A percentile compares a stretch with the other conserved stretches of the same genome.
Evolutionary conservation across 2,113 vertebrate species (phyloP).

Genomic region (Cyanistes caeruleus): DNA sequence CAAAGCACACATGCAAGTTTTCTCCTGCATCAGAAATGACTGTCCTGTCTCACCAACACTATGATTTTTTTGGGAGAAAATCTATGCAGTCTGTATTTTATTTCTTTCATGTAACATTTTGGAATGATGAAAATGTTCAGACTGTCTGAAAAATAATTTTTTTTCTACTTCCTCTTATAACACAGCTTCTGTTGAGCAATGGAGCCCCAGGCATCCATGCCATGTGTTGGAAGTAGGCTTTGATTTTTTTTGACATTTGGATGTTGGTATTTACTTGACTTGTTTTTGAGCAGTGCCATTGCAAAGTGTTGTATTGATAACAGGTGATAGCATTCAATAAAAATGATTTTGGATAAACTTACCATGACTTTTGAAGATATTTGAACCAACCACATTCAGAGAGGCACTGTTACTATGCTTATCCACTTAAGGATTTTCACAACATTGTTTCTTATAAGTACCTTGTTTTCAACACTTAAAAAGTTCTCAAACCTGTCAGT

Average conservation of each 20-base stretch:
- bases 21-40: background rate
- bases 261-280: background rate
- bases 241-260: background rate
- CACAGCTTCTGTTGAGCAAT: background rate
- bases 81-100: background rate
- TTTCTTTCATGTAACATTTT: background rate
- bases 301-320: background rate
- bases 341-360: background rate
- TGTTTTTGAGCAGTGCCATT: background rate
- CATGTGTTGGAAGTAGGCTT: background rate
- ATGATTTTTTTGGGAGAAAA: background rate
- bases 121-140: background rate
- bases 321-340: background rate
- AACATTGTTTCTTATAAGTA: background rate
- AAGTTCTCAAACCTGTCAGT: background rate
- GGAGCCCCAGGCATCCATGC: background rate
- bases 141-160: background rate
- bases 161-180: background rate
- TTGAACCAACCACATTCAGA: background rate
- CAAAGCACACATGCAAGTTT: background rate
- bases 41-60: background rate
- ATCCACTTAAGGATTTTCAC: background rate
- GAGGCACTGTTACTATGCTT: background rate
- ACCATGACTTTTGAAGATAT: background rate
- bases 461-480: background rate